phyloP scores from a whole-genome alignment of 2,888 invertebrate species.

The Hedya salicella region DNA sequence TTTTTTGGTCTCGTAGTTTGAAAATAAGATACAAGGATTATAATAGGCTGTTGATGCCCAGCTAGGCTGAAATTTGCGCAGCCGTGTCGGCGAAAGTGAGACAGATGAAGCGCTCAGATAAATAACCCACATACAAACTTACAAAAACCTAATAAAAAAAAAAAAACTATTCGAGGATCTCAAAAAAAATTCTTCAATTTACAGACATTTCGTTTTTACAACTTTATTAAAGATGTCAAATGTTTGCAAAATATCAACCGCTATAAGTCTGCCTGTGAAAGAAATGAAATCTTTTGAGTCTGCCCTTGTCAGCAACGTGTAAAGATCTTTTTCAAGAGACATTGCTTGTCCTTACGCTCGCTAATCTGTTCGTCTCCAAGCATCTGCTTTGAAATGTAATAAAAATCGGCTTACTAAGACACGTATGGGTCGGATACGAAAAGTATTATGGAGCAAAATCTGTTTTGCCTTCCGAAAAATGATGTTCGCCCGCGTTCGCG shows the following conservation, averaged over 20 bases:
- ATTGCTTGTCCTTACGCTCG: slow-evolving; percentile 63
- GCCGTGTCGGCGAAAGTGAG: too few species aligned
- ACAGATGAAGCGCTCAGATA: too few species aligned
- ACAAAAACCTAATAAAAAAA: too few species aligned
- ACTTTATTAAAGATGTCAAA: background rate
- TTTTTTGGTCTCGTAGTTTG: too few species aligned
- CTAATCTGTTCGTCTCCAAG: slow-evolving; percentile 72
- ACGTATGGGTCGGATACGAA: slow-evolving; percentile 67
- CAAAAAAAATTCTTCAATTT: too few species aligned
- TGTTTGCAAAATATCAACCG: slow-evolving; percentile 10
- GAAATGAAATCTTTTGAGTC: slow-evolving; percentile 29
- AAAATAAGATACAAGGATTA: too few species aligned
- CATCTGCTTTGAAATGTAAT: slow-evolving; percentile 75
- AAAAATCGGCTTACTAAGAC: slow-evolving; percentile 78
- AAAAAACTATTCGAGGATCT: too few species aligned
- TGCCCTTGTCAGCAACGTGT: slow-evolving; percentile 43
- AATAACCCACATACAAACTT: too few species aligned
- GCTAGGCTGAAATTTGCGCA: too few species aligned
- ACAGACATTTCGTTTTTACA: too few species aligned
- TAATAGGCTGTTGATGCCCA: too few species aligned
- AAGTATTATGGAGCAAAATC: slow-evolving; percentile 56
- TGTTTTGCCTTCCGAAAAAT: slow-evolving; percentile 48
- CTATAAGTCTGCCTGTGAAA: slow-evolving; percentile 5
- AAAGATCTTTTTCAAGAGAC: slow-evolving; percentile 58
- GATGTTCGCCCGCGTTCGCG: slow-evolving; percentile 20